Evolutionary conservation across 2,888 invertebrate genomes (phyloP).

Genomic region (Chrysotoxum bicinctum): DNA sequence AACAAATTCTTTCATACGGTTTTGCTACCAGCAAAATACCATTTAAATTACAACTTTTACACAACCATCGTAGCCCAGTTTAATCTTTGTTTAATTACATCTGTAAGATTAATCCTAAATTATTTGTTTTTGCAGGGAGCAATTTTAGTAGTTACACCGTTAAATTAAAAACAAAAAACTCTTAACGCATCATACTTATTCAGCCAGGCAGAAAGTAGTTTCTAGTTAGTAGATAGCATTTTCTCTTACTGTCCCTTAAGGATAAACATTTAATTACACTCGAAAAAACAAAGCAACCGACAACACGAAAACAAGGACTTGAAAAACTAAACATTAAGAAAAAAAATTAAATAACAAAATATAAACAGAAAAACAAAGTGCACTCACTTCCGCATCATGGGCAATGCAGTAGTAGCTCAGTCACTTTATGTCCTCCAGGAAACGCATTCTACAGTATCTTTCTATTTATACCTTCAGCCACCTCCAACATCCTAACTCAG

Average conservation of each 20-base stretch:
- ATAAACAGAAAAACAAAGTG: constrained; percentile 53
- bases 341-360: constrained; percentile 10
- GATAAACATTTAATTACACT: constrained; percentile 70
- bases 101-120: constrained; percentile 52
- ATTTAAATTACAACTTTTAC: background rate
- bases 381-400: constrained; percentile 67
- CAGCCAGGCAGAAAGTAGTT: constrained; percentile 34
- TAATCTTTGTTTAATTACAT: constrained; percentile 27
- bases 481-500: constrained; percentile 7
- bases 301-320: constrained; percentile 60
- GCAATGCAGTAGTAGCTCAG: constrained; percentile 54
- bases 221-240: constrained; percentile 48
- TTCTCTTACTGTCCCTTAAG: constrained; percentile 45
- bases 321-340: constrained; percentile 20
- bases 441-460: constrained; percentile 32
- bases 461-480: constrained; percentile 13
- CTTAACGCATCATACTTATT: constrained; percentile 55
- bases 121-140: constrained; percentile 20
- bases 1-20: background rate
- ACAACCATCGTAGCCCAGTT: too few relatives aligned
- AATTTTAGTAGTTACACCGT: constrained; percentile 28
- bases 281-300: constrained; percentile 56
- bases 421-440: constrained; percentile 22
- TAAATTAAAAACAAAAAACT: constrained; percentile 26
- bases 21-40: background rate